Base-by-base conservation (phyloP, 2,888 invertebrate species). In the Ferdinandea cuprea region DNA sequence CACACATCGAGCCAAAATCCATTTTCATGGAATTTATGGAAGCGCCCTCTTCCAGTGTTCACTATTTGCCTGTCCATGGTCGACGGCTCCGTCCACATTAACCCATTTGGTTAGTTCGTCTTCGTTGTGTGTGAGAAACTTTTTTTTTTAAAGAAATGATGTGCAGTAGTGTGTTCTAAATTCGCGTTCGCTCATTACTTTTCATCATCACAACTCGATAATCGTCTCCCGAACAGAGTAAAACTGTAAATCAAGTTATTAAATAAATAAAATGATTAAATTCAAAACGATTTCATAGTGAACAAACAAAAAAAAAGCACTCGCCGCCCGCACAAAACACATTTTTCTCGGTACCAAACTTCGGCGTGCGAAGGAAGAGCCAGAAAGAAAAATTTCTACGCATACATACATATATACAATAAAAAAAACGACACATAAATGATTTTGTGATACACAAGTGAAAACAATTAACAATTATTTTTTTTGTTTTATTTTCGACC, bases 401-500 rank as follows among this genome's bases (percentile, higher is more conserved):
- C 65, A 77, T 77, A 76, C 81, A 63, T 56, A 63, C 63, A 61
- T 11, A 54, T 7, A 44, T 46, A 42, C 54, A 77, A 72, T 52
- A 17, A 46, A 21, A 35, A 32, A 61, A 77, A 72, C 65, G 71
- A 77, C 58, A 65, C 44, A 76, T 59, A 66, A 83, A 83, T 83
- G 83, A 56, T 83, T 83, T 83, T 83, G 83, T 83, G 81, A 83
- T 83, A 83, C 44, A 72, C 61, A 72, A 76, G 81, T 81, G 77
- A 72, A 83, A 73, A 66, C 59, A 81, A 77, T 81, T 77, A 81
- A 76, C 71, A 46, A 65, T 83, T 83, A 66, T 65, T 44, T n/a
- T 68, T 76, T 76, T 52, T 30, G 28, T 72, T 77, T 77, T 69
- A 9, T 46, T 58, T 74, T 65, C 30, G n/a, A n/a, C 46, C 46